These are phyloP conservation scores for Rotaria macrura DNA, from an alignment of 2,888 invertebrate species.

Conservation along the genomic window DNA sequence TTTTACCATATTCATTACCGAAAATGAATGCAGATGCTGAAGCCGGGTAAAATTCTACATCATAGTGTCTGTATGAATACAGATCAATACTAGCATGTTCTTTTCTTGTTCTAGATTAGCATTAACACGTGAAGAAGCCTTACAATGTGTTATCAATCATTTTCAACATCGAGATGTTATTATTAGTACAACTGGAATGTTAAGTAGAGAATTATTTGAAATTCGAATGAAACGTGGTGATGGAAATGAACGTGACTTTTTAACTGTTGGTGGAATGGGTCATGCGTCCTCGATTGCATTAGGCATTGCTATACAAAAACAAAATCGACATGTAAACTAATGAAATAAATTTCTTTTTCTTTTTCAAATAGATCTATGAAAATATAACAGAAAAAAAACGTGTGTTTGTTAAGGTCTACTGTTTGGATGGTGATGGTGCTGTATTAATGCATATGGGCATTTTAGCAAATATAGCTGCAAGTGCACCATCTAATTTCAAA, in stretches of 20 bases:
- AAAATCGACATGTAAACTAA: slow-evolving; percentile 42
- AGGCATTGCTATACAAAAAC: slow-evolving; percentile 49
- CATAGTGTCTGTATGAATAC: too few species aligned
- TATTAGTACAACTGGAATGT: slow-evolving; percentile 51
- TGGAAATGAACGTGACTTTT: slow-evolving; percentile 50
- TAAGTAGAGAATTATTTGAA: slow-evolving; percentile 51
- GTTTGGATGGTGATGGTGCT: slow-evolving; percentile 51
- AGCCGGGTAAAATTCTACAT: neutral
- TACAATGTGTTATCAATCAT: slow-evolving; percentile 43
- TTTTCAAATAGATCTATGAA: too few species aligned
- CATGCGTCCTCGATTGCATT: slow-evolving; percentile 50
- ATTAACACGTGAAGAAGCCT: slow-evolving; percentile 46
- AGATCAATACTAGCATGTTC: too few species aligned
- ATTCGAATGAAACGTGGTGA: slow-evolving; percentile 41
- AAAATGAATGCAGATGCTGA: slow-evolving; percentile 5
- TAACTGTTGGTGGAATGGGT: slow-evolving; percentile 52
- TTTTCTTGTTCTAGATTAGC: slow-evolving; percentile 38
- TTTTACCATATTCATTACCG: slow-evolving; percentile 46
- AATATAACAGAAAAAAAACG: too few species aligned
- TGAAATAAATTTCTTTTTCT: neutral
- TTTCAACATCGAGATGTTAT: slow-evolving; percentile 47
- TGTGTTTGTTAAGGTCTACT: slow-evolving; percentile 41
- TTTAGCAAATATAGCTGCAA: slow-evolving; percentile 48
- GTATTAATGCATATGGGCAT: slow-evolving; percentile 52
- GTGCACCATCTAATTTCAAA: slow-evolving; percentile 45